Conservation (phyloP, 2,113 vertebrate genomes). For the Amazona guildingii region DNA sequence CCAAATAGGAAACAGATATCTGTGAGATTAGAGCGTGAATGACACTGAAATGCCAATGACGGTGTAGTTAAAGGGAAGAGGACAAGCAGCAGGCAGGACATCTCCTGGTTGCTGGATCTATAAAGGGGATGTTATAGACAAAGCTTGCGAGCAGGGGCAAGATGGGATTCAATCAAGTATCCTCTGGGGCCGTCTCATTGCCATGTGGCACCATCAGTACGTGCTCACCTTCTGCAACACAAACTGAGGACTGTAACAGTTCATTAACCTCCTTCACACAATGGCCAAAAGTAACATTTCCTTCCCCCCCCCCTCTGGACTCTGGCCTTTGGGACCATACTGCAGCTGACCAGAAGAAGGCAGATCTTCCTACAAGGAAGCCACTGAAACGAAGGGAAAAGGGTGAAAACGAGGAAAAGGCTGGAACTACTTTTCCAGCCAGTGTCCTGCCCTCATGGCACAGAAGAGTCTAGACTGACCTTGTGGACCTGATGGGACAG, state of each 20-base stretch:
- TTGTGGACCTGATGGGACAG: too few species aligned
- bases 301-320: not conserved
- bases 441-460: not conserved
- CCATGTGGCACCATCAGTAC: accelerated
- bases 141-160: not conserved
- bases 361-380: not conserved
- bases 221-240: not conserved
- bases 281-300: not conserved
- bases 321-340: not conserved
- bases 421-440: not conserved
- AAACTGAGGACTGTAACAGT: not conserved
- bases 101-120: not conserved
- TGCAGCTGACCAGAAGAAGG: not conserved
- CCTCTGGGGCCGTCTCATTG: not conserved
- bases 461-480: not conserved
- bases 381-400: not conserved
- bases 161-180: not conserved
- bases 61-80: not conserved
- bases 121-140: not conserved
- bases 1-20: not conserved
- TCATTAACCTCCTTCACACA: not conserved
- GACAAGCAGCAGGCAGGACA: not conserved
- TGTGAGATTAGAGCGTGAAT: not conserved
- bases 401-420: not conserved
- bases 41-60: not conserved